phyloP scores from a whole-genome alignment of 1,140 invertebrate species.

The Atta texana region DNA sequence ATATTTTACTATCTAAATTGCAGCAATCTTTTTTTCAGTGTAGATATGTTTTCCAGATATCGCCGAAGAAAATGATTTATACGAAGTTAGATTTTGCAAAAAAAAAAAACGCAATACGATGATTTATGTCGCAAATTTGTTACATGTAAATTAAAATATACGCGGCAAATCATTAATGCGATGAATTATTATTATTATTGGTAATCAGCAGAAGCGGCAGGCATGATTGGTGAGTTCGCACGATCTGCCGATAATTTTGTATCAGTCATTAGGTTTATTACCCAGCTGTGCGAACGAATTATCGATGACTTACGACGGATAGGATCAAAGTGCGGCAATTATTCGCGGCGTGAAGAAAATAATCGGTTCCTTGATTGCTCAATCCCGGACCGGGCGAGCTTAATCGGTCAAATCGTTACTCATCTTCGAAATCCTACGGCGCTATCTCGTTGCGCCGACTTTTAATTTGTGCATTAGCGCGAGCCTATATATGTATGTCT shows the following conservation, averaged over 20 bases:
- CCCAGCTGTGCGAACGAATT: conserved; percentile 54
- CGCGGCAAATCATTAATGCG: conserved; percentile 50
- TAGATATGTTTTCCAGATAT: not conserved
- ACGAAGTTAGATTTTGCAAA: conserved; percentile 5
- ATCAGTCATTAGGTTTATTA: conserved; percentile 75
- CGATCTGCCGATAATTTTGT: conserved; percentile 72
- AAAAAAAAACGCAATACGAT: not conserved
- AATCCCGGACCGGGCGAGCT: conserved; percentile 69
- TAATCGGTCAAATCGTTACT: conserved; percentile 79
- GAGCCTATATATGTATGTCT: conserved; percentile 53
- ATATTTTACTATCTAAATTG: too few relatives aligned
- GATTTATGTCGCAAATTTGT: conserved; percentile 26
- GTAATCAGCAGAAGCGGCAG: conserved; percentile 54
- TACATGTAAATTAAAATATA: conserved; percentile 29
- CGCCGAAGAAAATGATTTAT: conserved; percentile 25
- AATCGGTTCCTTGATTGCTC: conserved; percentile 79
- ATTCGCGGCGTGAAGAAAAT: conserved; percentile 68
- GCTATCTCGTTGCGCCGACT: conserved; percentile 66
- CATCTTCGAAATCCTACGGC: conserved; percentile 70
- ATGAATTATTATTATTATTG: conserved; percentile 73
- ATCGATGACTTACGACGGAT: conserved; percentile 73
- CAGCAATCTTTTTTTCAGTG: too few relatives aligned
- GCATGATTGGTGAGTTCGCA: conserved; percentile 66
- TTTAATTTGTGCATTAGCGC: conserved; percentile 79
- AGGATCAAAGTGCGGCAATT: conserved; percentile 75